Conservation (phyloP, 2,888 invertebrate species). For the Willowsia nigromaculata region DNA sequence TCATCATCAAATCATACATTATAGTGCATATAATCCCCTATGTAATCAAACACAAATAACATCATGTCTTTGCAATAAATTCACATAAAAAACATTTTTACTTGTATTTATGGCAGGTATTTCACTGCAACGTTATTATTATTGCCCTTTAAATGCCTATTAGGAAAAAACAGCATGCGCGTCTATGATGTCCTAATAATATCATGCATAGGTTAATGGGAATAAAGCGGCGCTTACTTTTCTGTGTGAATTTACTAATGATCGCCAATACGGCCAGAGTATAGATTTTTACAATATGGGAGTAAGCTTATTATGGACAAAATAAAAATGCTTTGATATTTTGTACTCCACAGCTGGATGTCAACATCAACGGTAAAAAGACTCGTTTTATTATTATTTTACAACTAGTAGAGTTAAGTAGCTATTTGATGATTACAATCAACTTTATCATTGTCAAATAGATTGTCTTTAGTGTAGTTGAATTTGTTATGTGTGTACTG, state of each 20-base stretch:
- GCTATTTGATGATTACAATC: not conserved
- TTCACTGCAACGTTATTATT: conserved; percentile 18
- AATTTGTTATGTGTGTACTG: not conserved
- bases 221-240: not conserved
- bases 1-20: conserved; percentile 7
- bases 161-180: not conserved
- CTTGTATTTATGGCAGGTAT: not conserved
- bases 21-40: not conserved
- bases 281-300: too few species aligned
- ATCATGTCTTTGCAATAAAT: conserved; percentile 27
- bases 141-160: conserved; percentile 15
- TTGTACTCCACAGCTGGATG: not conserved
- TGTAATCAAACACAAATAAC: not conserved
- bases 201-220: not conserved
- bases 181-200: not conserved
- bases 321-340: not conserved
- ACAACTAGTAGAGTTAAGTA: not conserved
- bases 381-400: not conserved
- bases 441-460: not conserved
- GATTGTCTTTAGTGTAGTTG: not conserved
- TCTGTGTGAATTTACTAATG: not conserved
- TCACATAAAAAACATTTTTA: conserved; percentile 41
- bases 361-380: not conserved
- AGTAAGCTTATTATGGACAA: not conserved
- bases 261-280: too few species aligned